phyloP scores from a whole-genome alignment of 2,113 vertebrate species.

The Lasiurus cinereus region DNA sequence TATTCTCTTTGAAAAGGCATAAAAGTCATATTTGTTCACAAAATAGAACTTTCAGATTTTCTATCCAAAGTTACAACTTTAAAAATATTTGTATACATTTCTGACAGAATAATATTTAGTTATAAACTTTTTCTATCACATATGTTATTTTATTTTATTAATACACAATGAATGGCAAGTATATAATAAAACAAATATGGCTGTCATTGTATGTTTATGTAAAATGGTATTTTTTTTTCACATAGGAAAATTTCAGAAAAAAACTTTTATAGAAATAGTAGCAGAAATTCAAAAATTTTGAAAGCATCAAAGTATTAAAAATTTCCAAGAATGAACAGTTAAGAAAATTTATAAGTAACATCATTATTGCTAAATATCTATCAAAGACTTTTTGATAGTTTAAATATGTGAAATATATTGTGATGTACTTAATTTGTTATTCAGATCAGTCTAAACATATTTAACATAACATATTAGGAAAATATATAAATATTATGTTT shows the following conservation, averaged over 20 bases:
- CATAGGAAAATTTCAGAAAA: background rate
- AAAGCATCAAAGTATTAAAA: background rate
- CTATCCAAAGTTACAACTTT: background rate
- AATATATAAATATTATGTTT: background rate
- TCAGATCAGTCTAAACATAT: background rate
- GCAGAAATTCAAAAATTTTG: slow-evolving; percentile 11
- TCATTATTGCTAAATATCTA: background rate
- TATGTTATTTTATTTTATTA: background rate
- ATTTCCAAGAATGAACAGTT: background rate
- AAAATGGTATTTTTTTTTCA: background rate
- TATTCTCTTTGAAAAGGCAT: background rate
- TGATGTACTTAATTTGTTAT: background rate
- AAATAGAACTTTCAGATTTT: background rate
- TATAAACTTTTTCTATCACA: background rate
- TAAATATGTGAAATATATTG: background rate
- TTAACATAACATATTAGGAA: background rate
- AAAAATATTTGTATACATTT: background rate
- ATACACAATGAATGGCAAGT: background rate
- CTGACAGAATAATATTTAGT: background rate
- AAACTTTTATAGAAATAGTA: background rate
- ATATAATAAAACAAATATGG: background rate
- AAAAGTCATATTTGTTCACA: background rate
- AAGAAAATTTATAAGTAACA: background rate
- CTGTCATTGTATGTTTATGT: background rate
- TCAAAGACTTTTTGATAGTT: background rate